Evolutionary conservation across 2,113 vertebrate genomes (phyloP).

Genomic region (Pluvianellus socialis): DNA sequence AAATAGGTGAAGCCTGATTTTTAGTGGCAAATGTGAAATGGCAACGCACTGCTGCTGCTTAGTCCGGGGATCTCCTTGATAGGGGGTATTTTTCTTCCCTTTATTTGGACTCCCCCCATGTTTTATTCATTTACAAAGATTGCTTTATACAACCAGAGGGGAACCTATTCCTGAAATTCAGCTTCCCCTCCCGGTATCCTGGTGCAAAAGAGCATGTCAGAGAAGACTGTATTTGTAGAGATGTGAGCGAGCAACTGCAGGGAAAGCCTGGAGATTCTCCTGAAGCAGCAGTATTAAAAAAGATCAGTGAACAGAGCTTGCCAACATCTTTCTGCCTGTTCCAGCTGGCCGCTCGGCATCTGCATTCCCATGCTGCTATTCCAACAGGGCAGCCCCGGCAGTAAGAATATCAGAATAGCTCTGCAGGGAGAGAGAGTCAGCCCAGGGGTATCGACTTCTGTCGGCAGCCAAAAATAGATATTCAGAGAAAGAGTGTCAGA

Average conservation of each 20-base stretch:
- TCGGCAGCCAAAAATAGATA: background rate
- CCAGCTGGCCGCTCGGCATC: background rate
- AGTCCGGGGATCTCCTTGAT: background rate
- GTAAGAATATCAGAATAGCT: background rate
- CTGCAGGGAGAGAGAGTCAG: background rate
- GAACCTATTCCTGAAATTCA: background rate
- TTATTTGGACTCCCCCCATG: background rate
- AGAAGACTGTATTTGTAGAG: background rate
- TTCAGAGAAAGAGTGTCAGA: background rate
- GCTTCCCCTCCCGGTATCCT: background rate
- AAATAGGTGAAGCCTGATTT: background rate
- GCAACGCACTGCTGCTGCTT: background rate
- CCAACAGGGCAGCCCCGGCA: background rate
- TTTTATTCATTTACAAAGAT: background rate
- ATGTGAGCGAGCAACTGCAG: background rate
- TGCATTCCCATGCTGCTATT: accelerated
- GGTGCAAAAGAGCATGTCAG: background rate
- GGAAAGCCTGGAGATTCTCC: background rate
- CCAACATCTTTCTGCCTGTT: background rate
- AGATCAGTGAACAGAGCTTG: background rate
- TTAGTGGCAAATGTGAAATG: background rate
- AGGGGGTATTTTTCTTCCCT: background rate
- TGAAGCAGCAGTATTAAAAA: background rate
- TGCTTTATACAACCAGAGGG: background rate
- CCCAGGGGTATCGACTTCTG: background rate